Percentiles rank a stretch among this genome's conserved stretches.
These are phyloP conservation scores for Chironomus striatipennis DNA, from an alignment of 1,140 invertebrate species.

Conservation along the genomic window DNA sequence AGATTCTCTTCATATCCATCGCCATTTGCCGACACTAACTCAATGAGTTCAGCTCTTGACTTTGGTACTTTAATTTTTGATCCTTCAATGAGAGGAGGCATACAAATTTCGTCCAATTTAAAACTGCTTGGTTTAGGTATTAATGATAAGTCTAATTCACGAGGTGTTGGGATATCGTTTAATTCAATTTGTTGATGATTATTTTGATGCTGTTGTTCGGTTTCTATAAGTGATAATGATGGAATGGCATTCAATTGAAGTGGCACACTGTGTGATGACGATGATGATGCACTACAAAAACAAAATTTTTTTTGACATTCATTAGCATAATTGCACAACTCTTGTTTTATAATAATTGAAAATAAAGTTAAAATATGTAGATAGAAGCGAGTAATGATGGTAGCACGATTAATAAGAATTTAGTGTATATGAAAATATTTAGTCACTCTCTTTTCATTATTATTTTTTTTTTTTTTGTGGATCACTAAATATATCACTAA, in stretches of 20 bases:
- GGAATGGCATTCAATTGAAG: slow-evolving; percentile 21
- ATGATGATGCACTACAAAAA: not conserved
- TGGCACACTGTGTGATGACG: not conserved
- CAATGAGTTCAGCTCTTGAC: slow-evolving; percentile 39
- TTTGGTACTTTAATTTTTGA: slow-evolving; percentile 31
- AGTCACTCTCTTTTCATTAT: too few species aligned
- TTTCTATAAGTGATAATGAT: not conserved
- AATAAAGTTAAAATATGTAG: not conserved
- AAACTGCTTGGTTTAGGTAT: slow-evolving; percentile 35
- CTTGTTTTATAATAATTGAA: too few species aligned
- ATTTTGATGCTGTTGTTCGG: not conserved
- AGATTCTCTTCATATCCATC: slow-evolving; percentile 40
- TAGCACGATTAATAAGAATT: too few species aligned
- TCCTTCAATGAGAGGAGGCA: not conserved
- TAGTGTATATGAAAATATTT: too few species aligned
- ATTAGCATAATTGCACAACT: slow-evolving; percentile 13
- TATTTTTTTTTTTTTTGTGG: not conserved
- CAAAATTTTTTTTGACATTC: not conserved
- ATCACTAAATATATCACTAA: slow-evolving; percentile 2
- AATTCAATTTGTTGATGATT: slow-evolving; percentile 27
- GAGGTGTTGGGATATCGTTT: slow-evolving; percentile 36
- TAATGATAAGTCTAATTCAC: slow-evolving; percentile 38
- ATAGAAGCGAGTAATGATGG: not conserved
- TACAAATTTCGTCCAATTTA: slow-evolving; percentile 33
- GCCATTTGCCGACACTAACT: slow-evolving; percentile 40